phyloP scores from a whole-genome alignment of 1,140 invertebrate species.

The Leptestheria dahalacensis region DNA sequence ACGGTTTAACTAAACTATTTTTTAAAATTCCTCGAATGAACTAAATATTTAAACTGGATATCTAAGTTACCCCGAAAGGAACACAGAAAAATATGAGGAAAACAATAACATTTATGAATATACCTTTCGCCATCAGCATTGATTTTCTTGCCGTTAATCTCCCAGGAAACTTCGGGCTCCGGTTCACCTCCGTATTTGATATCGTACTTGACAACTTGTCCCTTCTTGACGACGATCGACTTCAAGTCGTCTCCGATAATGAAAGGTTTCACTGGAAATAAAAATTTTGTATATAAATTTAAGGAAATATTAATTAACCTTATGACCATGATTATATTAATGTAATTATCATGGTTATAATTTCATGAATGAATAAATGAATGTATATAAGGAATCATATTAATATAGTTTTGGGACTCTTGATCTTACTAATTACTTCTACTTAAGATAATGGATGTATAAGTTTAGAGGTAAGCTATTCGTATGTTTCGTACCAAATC shows the following conservation, averaged over 20 bases:
- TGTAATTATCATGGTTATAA: constrained; percentile 19
- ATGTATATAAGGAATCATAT: constrained; percentile 14
- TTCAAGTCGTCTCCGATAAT: constrained; percentile 73
- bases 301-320: too few species aligned
- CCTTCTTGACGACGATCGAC: constrained; percentile 81
- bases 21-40: too few species aligned
- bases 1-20: too few species aligned
- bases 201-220: constrained; percentile 79
- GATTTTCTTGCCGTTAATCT: constrained; percentile 52
- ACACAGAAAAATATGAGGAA: not conserved
- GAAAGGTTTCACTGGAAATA: constrained; percentile 62
- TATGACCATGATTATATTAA: too few species aligned
- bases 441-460: not conserved
- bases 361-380: constrained; percentile 14
- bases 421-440: not conserved
- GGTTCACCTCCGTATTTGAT: constrained; percentile 91
- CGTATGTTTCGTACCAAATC: constrained; percentile 42
- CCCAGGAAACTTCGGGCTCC: constrained; percentile 79
- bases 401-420: not conserved
- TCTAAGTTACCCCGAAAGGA: too few species aligned
- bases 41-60: too few species aligned
- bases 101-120: not conserved
- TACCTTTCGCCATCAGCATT: constrained; percentile 36
- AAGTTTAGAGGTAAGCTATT: too few species aligned
- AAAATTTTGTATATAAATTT: too few species aligned